phyloP scores from a whole-genome alignment of 2,888 invertebrate genomes.

The Priocnemis perturbator region DNA sequence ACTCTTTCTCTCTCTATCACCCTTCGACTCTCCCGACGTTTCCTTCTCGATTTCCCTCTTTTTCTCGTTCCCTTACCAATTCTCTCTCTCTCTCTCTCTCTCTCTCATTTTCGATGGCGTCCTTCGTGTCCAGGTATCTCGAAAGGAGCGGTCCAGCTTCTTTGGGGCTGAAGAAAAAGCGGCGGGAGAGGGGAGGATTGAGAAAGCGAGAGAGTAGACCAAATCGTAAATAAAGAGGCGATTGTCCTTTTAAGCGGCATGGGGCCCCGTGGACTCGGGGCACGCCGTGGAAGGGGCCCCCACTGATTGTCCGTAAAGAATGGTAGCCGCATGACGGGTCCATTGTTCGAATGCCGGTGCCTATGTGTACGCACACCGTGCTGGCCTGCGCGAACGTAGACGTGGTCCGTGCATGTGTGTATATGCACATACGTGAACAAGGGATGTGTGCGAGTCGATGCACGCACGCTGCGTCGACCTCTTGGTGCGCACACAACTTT shows the following conservation, averaged over 20 bases:
- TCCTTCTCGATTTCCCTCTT: no score
- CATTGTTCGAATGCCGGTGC: constrained; percentile 66
- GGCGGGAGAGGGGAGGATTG: constrained; percentile 11
- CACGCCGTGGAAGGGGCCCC: constrained; percentile 44
- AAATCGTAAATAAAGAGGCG: constrained; percentile 71
- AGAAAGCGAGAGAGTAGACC: constrained; percentile 46
- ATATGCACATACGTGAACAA: not conserved
- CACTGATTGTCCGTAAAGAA: constrained; percentile 70
- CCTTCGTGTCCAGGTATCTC: constrained; percentile 9
- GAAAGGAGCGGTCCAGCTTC: constrained; percentile 3
- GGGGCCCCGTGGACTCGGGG: constrained; percentile 32
- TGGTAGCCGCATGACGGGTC: constrained; percentile 70
- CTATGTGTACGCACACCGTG: constrained; percentile 43
- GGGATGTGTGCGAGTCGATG: no score
- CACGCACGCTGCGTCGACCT: constrained; percentile 9
- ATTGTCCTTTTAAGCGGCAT: constrained; percentile 71
- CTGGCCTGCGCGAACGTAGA: constrained; percentile 16
- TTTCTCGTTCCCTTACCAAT: not conserved
- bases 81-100: constrained; percentile 1
- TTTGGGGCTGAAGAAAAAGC: constrained; percentile 4
- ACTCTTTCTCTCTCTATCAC: no score
- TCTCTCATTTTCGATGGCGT: constrained; percentile 39
- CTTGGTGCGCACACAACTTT: constrained; percentile 16
- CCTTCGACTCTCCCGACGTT: no score
- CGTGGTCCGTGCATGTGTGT: constrained; percentile 39